Evolutionary conservation across 2,888 invertebrate genomes (phyloP), one percentile per base, ranked within the genome.

Genomic region (Lepidochrysops patricia): DNA sequence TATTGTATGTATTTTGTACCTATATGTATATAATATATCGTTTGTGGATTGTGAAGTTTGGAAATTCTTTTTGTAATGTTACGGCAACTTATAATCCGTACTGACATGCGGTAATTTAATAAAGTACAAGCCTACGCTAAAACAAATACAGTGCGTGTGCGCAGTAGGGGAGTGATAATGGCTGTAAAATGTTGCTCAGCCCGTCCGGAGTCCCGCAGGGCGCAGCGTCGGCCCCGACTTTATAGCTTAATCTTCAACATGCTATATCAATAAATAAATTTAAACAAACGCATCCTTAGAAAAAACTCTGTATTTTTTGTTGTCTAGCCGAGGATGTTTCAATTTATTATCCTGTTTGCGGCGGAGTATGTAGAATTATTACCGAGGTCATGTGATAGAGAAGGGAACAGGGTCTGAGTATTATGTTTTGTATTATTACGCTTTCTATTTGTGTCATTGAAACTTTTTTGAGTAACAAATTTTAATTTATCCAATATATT

Each of bases 171-270:
- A 60, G 63, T 61, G 63, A 65, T 66, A 67, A 68, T 67, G 70
- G 73, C 77, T 80, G 80, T 82, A 81, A 84, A 81, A 81, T 82
- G 79, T 78, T 75, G 76, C 75, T 71, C 69, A 70, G 65, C 73
- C 65, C 62, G 71, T 72, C 67, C 68, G 77, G 75, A 9, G 67
- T 79, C 88, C 87, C 82, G 87, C 76, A 67, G 88, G 62, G 88
- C 84, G 64, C 80, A 80, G 83, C 83, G 72, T 79, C 83, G 77
- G 75, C 76, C 73, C 72, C 68, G 63, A 72, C 78, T 88, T 88
- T 88, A 89, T 86, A 78, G 82, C 88, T 88, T 86, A 86, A 87
- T 89, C 86, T 82, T 73, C 72, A 73, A 77, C 77, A 78, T 75
- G 79, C 79, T 72, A 80, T 82, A 80, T 77, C 81, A 80, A 86